These are phyloP conservation scores for Mactromeris polynyma DNA, from an alignment of 2,888 invertebrate genomes.

Conservation along the genomic window DNA sequence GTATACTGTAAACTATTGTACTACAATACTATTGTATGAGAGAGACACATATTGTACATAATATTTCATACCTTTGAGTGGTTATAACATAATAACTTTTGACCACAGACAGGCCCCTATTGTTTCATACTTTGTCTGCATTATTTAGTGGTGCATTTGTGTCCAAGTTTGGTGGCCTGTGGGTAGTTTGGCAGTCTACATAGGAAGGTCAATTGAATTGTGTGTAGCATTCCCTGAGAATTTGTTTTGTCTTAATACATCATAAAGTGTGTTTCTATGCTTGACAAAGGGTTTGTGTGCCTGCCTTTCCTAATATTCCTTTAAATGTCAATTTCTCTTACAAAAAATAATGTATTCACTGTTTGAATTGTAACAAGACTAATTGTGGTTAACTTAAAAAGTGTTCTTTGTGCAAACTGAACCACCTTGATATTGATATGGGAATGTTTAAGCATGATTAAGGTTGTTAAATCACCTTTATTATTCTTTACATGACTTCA, in stretches of 20 bases:
- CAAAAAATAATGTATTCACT: background rate
- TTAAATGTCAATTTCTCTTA: background rate
- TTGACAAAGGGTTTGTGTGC: background rate
- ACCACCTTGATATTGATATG: conserved; percentile 4
- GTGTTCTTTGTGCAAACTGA: background rate
- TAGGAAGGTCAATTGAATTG: too few species aligned
- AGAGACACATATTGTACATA: too few species aligned
- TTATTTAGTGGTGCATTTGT: too few species aligned
- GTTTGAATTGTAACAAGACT: background rate
- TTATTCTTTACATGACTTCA: background rate
- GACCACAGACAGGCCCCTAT: too few species aligned
- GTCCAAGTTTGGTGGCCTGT: too few species aligned
- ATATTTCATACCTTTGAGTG: too few species aligned
- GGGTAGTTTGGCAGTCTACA: too few species aligned
- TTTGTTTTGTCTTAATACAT: background rate
- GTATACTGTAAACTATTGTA: too few species aligned
- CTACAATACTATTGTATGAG: too few species aligned
- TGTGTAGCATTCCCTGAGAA: too few species aligned
- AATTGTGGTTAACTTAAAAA: background rate
- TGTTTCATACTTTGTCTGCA: too few species aligned
- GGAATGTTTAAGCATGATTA: background rate
- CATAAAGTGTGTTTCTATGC: background rate
- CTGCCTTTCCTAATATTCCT: background rate
- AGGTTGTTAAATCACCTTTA: conserved; percentile 2
- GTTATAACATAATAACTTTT: too few species aligned